Evolutionary conservation across 2,888 invertebrate genomes (phyloP).

Genomic region (Didymodactylos carnosus): DNA sequence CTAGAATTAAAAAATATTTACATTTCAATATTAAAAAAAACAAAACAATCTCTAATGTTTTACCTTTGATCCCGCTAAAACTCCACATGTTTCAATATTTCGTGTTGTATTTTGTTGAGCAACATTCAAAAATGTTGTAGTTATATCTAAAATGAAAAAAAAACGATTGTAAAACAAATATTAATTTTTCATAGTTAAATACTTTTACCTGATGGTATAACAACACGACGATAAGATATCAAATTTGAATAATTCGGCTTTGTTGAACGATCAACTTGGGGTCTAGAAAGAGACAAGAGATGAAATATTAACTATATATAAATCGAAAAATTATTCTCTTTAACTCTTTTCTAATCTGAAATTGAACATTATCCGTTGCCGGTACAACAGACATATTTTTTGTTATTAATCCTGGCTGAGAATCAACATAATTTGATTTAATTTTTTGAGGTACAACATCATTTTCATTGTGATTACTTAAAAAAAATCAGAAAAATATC

Average conservation of each 20-base stretch:
- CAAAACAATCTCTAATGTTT: slow-evolving; percentile 47
- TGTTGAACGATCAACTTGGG: background rate
- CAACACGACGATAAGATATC: background rate
- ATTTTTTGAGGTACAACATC: background rate
- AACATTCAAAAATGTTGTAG: slow-evolving; percentile 37
- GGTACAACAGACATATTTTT: no score
- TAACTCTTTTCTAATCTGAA: no score
- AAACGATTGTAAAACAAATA: no score
- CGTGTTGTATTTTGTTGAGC: background rate
- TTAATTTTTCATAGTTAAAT: no score
- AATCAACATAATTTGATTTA: background rate
- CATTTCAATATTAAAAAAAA: no score
- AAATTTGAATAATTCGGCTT: background rate
- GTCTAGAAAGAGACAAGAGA: background rate
- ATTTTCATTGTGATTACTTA: background rate
- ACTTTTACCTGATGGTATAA: background rate
- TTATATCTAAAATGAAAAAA: no score
- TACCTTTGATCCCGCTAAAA: slow-evolving; percentile 73
- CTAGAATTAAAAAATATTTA: slow-evolving; percentile 14
- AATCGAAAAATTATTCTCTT: no score
- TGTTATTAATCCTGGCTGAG: no score
- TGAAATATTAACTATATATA: no score
- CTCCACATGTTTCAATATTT: slow-evolving; percentile 78
- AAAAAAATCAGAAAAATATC: no score
- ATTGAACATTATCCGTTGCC: no score